A percentile compares a stretch with the other conserved stretches of the same genome.
phyloP scores from a whole-genome alignment of 1,140 invertebrate species.

The Drosophila mauritiana region DNA sequence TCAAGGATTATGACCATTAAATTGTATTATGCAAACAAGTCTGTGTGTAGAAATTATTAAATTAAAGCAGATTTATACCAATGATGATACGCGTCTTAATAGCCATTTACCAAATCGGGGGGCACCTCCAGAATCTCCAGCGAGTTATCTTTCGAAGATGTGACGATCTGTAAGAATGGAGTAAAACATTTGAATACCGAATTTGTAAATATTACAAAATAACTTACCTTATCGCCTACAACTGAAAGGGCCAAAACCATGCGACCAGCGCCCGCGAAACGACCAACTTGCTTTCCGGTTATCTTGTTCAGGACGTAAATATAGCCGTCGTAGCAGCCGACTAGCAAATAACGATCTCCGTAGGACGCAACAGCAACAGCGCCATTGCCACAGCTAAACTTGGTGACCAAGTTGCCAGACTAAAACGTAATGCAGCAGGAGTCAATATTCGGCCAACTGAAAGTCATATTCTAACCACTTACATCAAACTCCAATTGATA shows the following conservation, averaged over 20 bases:
- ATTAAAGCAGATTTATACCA: slow-evolving; percentile 30
- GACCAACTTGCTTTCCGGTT: slow-evolving; percentile 81
- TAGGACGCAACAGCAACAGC: slow-evolving; percentile 88
- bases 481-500: slow-evolving; percentile 89
- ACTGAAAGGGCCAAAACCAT: slow-evolving; percentile 88
- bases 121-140: slow-evolving; percentile 72
- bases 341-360: slow-evolving; percentile 86
- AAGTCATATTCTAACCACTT: slow-evolving; percentile 40
- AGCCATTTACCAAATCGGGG: slow-evolving; percentile 29
- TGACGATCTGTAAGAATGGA: slow-evolving; percentile 57
- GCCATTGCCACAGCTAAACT: slow-evolving; percentile 87
- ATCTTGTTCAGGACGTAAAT: slow-evolving; percentile 88
- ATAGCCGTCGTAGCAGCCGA: slow-evolving; percentile 89
- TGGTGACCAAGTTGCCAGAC: slow-evolving; percentile 86
- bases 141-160: slow-evolving; percentile 76
- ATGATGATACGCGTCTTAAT: slow-evolving; percentile 3
- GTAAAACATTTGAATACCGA: not conserved
- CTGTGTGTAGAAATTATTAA: slow-evolving; percentile 30
- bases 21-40: slow-evolving; percentile 33
- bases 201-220: not conserved
- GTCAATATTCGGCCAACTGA: not conserved
- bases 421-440: slow-evolving; percentile 54
- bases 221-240: slow-evolving; percentile 87
- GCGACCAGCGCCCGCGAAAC: slow-evolving; percentile 87
- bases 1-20: slow-evolving; percentile 9